Percentiles rank a stretch among this genome's conserved stretches.
These are phyloP conservation scores for Neodontobutis hainanensis DNA, from an alignment of 2,113 vertebrate genomes.

Conservation along the genomic window DNA sequence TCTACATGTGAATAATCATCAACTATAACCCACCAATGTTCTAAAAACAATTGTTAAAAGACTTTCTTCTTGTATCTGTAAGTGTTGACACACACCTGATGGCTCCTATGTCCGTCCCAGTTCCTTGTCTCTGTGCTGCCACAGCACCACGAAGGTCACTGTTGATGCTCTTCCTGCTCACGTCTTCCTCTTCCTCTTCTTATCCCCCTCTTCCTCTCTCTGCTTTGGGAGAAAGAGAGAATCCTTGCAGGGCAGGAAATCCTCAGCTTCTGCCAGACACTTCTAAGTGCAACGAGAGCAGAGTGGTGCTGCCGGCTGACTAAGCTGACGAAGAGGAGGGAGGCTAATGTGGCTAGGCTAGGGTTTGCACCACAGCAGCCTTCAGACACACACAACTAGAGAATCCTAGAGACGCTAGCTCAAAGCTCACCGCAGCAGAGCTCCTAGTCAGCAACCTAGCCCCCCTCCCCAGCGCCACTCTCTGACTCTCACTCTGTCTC, in stretches of 20 bases:
- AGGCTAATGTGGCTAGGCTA: constrained; percentile 54
- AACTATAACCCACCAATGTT: constrained; percentile 13
- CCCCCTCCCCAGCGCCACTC: constrained; percentile 25
- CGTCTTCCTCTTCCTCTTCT: constrained; percentile 33
- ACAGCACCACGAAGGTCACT: constrained; percentile 68
- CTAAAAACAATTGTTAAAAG: constrained; percentile 15
- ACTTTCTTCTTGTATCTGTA: constrained; percentile 36
- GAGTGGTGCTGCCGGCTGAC: constrained; percentile 49
- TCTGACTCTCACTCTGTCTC: constrained; percentile 44
- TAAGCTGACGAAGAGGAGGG: constrained; percentile 41
- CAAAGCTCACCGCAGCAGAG: constrained; percentile 68
- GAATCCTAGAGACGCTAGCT: constrained; percentile 63
- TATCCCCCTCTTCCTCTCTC: constrained; percentile 36
- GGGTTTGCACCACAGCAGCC: constrained; percentile 55
- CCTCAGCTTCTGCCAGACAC: constrained; percentile 71
- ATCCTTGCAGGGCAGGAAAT: constrained; percentile 72
- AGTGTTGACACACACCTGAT: constrained; percentile 75
- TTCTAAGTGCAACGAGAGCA: constrained; percentile 35
- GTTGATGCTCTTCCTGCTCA: constrained; percentile 40
- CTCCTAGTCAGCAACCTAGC: constrained; percentile 66
- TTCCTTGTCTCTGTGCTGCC: constrained; percentile 54
- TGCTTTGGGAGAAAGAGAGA: constrained; percentile 52
- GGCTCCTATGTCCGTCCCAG: constrained; percentile 50
- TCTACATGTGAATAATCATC: constrained; percentile 3
- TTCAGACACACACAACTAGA: constrained; percentile 38